These are phyloP conservation scores for Aphelinus certus DNA, from an alignment of 1,140 invertebrate genomes.

Conservation along the genomic window DNA sequence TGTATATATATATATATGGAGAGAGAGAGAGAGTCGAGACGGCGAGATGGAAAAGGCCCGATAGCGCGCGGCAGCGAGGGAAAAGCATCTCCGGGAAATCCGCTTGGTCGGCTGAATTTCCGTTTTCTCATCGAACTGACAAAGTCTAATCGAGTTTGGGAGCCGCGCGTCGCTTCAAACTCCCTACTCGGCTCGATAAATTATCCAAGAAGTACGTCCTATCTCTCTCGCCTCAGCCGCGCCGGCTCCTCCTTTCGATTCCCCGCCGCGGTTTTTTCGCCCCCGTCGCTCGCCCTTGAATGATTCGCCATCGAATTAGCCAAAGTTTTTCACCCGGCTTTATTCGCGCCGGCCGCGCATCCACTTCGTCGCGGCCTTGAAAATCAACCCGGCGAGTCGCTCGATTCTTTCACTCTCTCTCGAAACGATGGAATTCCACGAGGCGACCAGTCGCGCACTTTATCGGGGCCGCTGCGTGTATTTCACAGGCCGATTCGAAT, in stretches of 20 bases:
- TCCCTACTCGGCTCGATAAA: conserved; percentile 53
- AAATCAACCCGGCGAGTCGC: neutral
- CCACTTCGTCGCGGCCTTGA: conserved; percentile 6
- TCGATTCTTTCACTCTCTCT: too few species aligned
- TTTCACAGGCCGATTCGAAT: too few species aligned
- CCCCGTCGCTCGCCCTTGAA: neutral
- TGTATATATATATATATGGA: too few species aligned
- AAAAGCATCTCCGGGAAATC: conserved; percentile 50
- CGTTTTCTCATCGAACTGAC: conserved; percentile 54
- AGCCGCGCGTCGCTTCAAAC: conserved; percentile 41
- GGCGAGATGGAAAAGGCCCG: conserved; percentile 43
- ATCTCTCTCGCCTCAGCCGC: conserved; percentile 35
- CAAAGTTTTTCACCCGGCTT: too few species aligned
- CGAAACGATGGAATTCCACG: too few species aligned
- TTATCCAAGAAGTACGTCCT: conserved; percentile 51
- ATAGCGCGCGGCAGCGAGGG: conserved; percentile 35
- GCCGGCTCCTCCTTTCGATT: neutral
- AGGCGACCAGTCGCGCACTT: too few species aligned
- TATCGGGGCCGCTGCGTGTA: too few species aligned
- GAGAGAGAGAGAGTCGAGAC: neutral
- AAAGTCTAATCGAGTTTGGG: conserved; percentile 54
- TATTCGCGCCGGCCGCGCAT: neutral
- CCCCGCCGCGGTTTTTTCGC: neutral
- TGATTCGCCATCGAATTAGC: neutral
- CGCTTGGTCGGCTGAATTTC: conserved; percentile 53